Evolutionary conservation across 2,888 invertebrate species (phyloP), one percentile per base, ranked within the genome.

Genomic region (Aplocera efformata): DNA sequence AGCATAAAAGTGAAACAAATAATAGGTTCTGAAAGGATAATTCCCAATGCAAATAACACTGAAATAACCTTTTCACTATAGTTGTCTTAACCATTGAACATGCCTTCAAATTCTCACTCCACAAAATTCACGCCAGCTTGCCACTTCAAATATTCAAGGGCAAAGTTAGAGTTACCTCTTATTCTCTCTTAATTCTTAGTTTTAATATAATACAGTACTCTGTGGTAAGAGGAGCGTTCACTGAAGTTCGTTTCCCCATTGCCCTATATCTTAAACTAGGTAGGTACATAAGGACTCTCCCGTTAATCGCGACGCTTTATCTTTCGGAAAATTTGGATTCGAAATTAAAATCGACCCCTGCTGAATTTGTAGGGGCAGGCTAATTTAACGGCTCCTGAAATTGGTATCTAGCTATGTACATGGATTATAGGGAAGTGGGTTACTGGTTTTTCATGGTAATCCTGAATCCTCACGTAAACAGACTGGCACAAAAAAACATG

Each of bases 291-390:
- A 30, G 34, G 24, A 27, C 35, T 38, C 25, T 40, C 50, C 48
- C 61, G 69, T 61, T 77, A 72, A 74, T 66, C 63, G 55, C 58
- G 58, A 43, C 59, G 61, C 51, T 80, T 78, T 75, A 78, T 80
- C 72, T 73, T 71, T 73, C 65, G 75, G 74, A 79, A 81, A 81
- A 81, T 79, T 77, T 67, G 60, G 63, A 66, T 67, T 55, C 57
- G 62, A 64, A 76, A 72, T 74, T 76, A 57, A 59, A 62, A 53
- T 56, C 54, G 58, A 56, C 49, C 60, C 60, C 67, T 59, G 47
- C 54, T 54, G 53, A 60, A 60, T 68, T 71, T 64, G 65, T 65
- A 65, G 62, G 73, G 64, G 33, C 57, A 43, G 58, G 55, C 60
- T 67, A 64, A 67, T 67, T 66, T 61, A 59, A 63, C 55, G 45